Base-by-base conservation (phyloP, 2,888 invertebrate genomes). In the Hartigia nigra region DNA sequence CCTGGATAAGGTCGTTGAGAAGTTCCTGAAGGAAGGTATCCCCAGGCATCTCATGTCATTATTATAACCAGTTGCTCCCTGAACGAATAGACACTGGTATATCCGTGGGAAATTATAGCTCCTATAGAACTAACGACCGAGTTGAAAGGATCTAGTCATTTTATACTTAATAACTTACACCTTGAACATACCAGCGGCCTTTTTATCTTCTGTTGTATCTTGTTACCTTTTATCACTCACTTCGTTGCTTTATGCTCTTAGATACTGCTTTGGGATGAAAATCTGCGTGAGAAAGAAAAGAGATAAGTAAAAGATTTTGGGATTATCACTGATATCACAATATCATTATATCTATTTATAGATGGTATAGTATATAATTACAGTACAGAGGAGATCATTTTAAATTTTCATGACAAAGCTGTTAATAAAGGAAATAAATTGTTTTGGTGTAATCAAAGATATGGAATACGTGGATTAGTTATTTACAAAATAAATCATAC, bases 61-160 rank as follows among this genome's bases (percentile, higher is more conserved):
- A 72, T 72, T 34, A 34, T 12, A 34, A 72, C 72, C 72, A 72
- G 72, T 34, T 31, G 12, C 72, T 72, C 72, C 72, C 55, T 23
- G 14, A 23, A 55, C 9, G 23, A 23, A 55, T 23, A 55, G 55
- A 2, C 55, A 23, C 5, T 23, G 55, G 55, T 55, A 23, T 14
- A 55, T 55, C 55, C 23, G 9, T 23, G 23, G 55, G 23, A 55
- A 23, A 23, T 55, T 23, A 55, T 14, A 55, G 23, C 23, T 23
- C 55, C 23, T 9, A 55, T 9, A 23, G 55, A 55, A 55, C 2
- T 23, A 23, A 55, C 23, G 55, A 23, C 55, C 55, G 23, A 23
- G 23, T 55, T 55, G 23, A 55, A 23, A 55, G 23, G 23, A 55
- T 55, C 55, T 55, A 14, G 55, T 23, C 9, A 23, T 55, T 55